A percentile compares a stretch with the other conserved stretches of the same genome.
phyloP scores from a whole-genome alignment of 2,113 vertebrate genomes.

The Gracilinanus agilis region DNA sequence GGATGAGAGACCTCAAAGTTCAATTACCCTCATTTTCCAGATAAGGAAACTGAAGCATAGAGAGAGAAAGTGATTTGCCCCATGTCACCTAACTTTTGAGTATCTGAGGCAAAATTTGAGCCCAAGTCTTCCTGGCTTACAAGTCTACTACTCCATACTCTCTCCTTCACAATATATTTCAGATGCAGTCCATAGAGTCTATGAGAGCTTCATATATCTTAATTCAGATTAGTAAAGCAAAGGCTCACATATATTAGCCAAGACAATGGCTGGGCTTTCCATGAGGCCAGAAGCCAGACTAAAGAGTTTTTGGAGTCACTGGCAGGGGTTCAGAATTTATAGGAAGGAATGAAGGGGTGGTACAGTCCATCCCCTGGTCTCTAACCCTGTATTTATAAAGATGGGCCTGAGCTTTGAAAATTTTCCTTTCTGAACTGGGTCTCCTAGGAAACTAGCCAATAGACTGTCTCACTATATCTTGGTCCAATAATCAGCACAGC shows the following conservation, averaged over 20 bases:
- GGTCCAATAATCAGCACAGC: background rate
- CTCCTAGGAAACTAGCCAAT: background rate
- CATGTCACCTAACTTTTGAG: too few relatives aligned
- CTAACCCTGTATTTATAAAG: background rate
- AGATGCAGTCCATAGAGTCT: background rate
- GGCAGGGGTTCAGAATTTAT: constrained; percentile 36
- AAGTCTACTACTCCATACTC: background rate
- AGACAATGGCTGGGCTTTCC: constrained; percentile 4
- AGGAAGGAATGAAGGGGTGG: constrained; percentile 18
- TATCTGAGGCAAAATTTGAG: too few relatives aligned
- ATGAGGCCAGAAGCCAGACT: background rate
- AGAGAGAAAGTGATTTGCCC: too few relatives aligned
- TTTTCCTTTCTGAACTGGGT: constrained; percentile 29
- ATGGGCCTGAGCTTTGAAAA: constrained; percentile 20
- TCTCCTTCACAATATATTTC: constrained; percentile 30
- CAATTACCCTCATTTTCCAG: background rate
- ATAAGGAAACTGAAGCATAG: too few relatives aligned
- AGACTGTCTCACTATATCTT: background rate
- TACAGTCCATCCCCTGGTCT: background rate
- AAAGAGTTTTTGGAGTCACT: background rate
- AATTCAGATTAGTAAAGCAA: constrained; percentile 1
- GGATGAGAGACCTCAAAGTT: background rate
- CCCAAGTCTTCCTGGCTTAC: background rate
- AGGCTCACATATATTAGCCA: background rate
- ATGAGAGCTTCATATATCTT: constrained; percentile 3